These are phyloP conservation scores for Trematocara variabile DNA, from an alignment of 2,113 vertebrate genomes.

Conservation along the genomic window DNA sequence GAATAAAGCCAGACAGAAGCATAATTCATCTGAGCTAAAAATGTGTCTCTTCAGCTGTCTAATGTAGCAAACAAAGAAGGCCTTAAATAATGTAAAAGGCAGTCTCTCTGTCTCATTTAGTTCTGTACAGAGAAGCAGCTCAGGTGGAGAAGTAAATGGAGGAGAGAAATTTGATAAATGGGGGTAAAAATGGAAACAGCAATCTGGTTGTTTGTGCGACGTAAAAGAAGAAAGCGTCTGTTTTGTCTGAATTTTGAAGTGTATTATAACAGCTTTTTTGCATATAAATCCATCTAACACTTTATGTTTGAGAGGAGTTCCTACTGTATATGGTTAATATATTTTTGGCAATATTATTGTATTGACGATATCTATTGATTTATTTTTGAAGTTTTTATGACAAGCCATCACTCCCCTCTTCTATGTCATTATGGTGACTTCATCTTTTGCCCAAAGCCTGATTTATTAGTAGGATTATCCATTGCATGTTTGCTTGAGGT, in stretches of 20 bases:
- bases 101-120: conserved; percentile 23
- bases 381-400: conserved; percentile 46
- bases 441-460: neutral
- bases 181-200: neutral
- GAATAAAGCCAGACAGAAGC: neutral
- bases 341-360: conserved; percentile 32
- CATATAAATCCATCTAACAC: conserved; percentile 9
- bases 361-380: conserved; percentile 19
- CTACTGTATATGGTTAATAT: conserved; percentile 39
- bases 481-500: conserved; percentile 43
- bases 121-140: neutral
- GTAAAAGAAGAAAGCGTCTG: neutral
- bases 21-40: neutral
- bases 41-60: neutral
- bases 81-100: conserved; percentile 33
- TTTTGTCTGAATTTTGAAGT: neutral
- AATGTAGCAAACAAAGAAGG: conserved; percentile 55
- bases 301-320: conserved; percentile 22
- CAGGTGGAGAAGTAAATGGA: neutral
- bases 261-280: conserved; percentile 3
- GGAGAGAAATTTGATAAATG: neutral
- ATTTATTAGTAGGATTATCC: conserved; percentile 8
- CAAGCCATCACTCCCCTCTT: conserved; percentile 27
- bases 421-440: neutral
- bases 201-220: neutral